A percentile compares a stretch with the other conserved stretches of the same genome.
phyloP scores from a whole-genome alignment of 2,888 invertebrate species.

The Micoletzkya japonica region DNA sequence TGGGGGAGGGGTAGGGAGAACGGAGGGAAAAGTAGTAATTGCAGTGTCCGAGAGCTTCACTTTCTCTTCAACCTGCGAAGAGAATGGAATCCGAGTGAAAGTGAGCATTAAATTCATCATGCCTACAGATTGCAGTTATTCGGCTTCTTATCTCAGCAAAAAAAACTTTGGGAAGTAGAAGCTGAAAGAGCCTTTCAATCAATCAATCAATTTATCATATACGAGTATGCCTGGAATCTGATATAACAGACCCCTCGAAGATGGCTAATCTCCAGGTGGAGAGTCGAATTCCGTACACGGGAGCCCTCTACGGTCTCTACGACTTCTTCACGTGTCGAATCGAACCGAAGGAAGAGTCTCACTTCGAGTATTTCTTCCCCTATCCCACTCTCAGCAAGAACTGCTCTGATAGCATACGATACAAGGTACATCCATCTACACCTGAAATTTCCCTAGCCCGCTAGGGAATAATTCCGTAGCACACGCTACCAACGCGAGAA shows the following conservation, averaged over 20 bases:
- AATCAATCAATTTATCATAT: not conserved
- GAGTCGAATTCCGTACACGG: slow-evolving; percentile 61
- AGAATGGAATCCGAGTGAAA: slow-evolving; percentile 55
- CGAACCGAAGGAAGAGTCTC: slow-evolving; percentile 58
- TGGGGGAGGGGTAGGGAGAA: too few species aligned
- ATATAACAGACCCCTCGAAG: not conserved
- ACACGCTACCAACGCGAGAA: too few species aligned
- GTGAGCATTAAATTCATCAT: slow-evolving; percentile 39
- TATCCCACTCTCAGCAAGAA: slow-evolving; percentile 59
- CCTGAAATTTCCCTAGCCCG: not conserved
- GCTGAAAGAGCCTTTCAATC: too few species aligned
- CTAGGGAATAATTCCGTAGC: not conserved
- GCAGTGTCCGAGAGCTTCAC: slow-evolving; percentile 59
- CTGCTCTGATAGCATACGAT: slow-evolving; percentile 62
- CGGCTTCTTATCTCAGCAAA: too few species aligned
- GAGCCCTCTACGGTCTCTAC: slow-evolving; percentile 64
- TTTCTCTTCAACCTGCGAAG: slow-evolving; percentile 58
- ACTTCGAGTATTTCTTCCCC: slow-evolving; percentile 61
- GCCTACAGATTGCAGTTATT: not conserved
- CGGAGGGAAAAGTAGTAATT: slow-evolving; percentile 28
- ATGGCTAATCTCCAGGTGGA: slow-evolving; percentile 31
- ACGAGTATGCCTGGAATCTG: not conserved
- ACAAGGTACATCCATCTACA: slow-evolving; percentile 41
- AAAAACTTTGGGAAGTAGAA: slow-evolving; percentile 4
- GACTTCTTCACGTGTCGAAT: slow-evolving; percentile 63